Base-by-base conservation (phyloP, 92 coral and sea anemone species). In the Phymanthus crucifer region DNA sequence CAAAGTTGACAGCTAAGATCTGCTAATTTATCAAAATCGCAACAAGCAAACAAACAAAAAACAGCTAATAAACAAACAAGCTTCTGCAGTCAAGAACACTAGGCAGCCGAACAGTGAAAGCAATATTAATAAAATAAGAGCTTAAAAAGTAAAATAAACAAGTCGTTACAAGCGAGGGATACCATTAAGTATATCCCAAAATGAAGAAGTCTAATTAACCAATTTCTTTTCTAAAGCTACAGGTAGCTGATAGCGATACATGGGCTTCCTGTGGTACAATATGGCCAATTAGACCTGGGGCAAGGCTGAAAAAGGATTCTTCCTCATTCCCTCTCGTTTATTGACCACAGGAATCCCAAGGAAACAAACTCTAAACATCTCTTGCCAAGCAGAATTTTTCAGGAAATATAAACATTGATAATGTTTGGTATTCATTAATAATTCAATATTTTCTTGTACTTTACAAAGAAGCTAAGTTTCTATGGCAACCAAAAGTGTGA, bases 391-490 rank as follows among this genome's bases (percentile, higher is more conserved):
- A 29, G 2, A 61, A 61, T 26, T 26, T 11, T n/a, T 21, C 27
- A 54, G n/a, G 36, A 61, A 61, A 61, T 61, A 29, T 61, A 61
- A 61, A 61, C 68, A 61, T 29, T 61, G 68, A 61, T 61, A 61
- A 43, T 54, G 21, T 61, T 29, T 61, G 68, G 14, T 61, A 61
- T 61, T 61, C 68, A 61, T 26, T 61, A 61, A 61, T 61, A 61
- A 10, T 26, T 61, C 34, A 61, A 26, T 61, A 27, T 54, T 54
- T 24, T 61, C 8, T 61, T 61, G 23, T 57, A 57, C 34, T 61
- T 24, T 61, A 61, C 68, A 61, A 61, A 61, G 32, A 29, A 61
- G 68, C 68, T 4, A 17, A 61, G 16, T 61, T 29, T 61, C 68
- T 24, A 61, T 27, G 33, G 32, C 19, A 61, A 61, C 32, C 68